Base-by-base conservation (phyloP, 2,797 vertebrate genomes). In the Syncerus caffer region DNA sequence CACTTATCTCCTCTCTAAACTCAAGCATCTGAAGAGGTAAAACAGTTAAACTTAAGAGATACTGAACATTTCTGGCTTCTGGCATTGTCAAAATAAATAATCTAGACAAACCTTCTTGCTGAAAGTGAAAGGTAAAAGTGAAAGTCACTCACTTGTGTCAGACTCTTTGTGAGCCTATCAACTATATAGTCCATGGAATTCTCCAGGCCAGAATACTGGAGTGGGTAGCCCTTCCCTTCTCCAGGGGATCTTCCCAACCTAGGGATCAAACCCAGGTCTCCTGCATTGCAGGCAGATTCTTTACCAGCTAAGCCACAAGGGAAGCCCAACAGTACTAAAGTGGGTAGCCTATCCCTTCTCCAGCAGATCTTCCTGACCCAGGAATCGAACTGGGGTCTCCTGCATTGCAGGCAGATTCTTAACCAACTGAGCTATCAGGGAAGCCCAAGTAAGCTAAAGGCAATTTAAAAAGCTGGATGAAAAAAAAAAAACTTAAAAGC, bases 261-360 rank as follows among this genome's bases (percentile, higher is more conserved):
- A 34, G 4, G 17, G 17, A 67, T 67, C 17, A 67, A 67, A 34
- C 17, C n/a, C n/a, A 21, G 2, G 2, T 67, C 64, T 67, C 17
- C n/a, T 4, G 0, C n/a, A 67, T 21, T 34, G 2, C 4, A 34
- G 64, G 64, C 4, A 1, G 64, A 34, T 67, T 34, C n/a, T 67
- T 21, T 11, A 34, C 9, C n/a, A 67, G 17, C 9, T 34, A 8
- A 67, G n/a, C 62, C 62, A 67, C 62, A 19, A 67, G 9, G 64
- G n/a, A 67, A 34, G n/a, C n/a, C 64, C 64, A 67, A 21, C 64
- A 67, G 34, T 21, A 67, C 17, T 67, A 8, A 64, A 67, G 64
- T 67, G 9, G 9, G 4, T 67, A 67, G 64, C 64, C 64, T 67
- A 34, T 34, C 64, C n/a, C 64, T 34, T 67, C 64, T 5, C 17